Evolutionary conservation across 2,113 vertebrate species (phyloP).

Genomic region (Pao palembangensis): DNA sequence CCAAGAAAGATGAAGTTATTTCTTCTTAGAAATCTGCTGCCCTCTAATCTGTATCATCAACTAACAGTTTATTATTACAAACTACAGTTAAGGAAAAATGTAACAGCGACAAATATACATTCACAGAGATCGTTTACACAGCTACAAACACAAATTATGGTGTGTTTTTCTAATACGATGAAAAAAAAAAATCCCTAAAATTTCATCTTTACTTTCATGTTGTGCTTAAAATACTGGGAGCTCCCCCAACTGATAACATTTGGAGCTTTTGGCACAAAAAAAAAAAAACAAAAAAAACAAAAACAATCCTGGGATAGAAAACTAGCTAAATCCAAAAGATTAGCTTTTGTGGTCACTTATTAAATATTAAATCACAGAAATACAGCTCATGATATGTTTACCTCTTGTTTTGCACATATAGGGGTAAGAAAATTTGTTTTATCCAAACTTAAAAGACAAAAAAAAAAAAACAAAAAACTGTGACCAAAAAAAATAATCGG

Average conservation of each 20-base stretch:
- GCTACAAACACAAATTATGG: constrained; percentile 7
- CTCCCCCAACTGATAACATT: constrained; percentile 18
- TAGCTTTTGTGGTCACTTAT: constrained; percentile 46
- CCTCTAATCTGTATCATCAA: no score
- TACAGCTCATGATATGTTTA: constrained; percentile 58
- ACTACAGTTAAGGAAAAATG: constrained; percentile 21
- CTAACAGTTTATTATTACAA: no score
- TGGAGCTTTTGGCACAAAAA: constrained; percentile 38
- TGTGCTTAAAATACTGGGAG: neutral
- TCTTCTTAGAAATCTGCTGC: neutral
- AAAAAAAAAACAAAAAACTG: constrained; percentile 26
- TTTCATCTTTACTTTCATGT: constrained; percentile 18
- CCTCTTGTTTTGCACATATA: constrained; percentile 23
- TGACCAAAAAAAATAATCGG: constrained; percentile 1
- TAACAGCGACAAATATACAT: constrained; percentile 26
- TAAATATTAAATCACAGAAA: constrained; percentile 39
- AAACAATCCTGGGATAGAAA: constrained; percentile 20
- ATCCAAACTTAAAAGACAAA: constrained; percentile 43
- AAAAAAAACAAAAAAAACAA: neutral
- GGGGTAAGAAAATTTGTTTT: constrained; percentile 21
- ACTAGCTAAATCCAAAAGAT: constrained; percentile 21
- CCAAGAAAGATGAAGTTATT: neutral
- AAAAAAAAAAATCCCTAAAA: constrained; percentile 9
- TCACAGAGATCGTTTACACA: constrained; percentile 31
- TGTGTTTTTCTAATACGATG: neutral